Evolutionary conservation across 2,113 vertebrate genomes (phyloP).

Genomic region (Sinocyclocheilus grahami): DNA sequence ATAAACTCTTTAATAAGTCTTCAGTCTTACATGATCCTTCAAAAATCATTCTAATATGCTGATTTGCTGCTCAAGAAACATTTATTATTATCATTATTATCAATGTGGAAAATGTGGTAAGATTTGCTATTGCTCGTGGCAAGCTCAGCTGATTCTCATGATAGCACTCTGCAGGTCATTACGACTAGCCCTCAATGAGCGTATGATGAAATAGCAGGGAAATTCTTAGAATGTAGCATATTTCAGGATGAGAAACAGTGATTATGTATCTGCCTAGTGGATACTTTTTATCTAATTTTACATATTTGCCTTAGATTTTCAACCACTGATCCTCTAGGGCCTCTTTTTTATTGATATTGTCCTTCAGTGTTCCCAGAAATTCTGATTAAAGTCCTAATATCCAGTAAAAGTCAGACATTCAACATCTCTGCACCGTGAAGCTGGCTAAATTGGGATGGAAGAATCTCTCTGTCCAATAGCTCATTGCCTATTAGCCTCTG

Average conservation of each 20-base stretch:
- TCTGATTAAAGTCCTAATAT: constrained; percentile 54
- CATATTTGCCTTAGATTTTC: constrained; percentile 45
- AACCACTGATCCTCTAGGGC: constrained; percentile 28
- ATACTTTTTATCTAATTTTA: constrained; percentile 47
- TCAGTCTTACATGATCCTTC: neutral
- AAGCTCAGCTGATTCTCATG: constrained; percentile 11
- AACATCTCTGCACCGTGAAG: constrained; percentile 28
- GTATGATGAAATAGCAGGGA: constrained; percentile 50
- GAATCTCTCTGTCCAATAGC: constrained; percentile 55
- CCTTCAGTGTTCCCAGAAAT: constrained; percentile 46
- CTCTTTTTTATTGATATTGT: constrained; percentile 47
- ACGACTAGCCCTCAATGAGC: constrained; percentile 40
- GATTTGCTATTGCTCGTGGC: constrained; percentile 43
- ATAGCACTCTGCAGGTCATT: constrained; percentile 36
- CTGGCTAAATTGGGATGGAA: constrained; percentile 40
- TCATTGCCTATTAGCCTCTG: constrained; percentile 62
- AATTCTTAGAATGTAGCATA: constrained; percentile 35
- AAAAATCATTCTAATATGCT: neutral
- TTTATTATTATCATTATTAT: neutral
- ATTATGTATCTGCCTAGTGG: constrained; percentile 46
- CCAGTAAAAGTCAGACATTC: constrained; percentile 40
- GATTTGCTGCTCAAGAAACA: too few relatives aligned
- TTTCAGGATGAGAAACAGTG: constrained; percentile 46
- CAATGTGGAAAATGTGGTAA: neutral
- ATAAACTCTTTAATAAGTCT: neutral